Evolutionary conservation across 2,888 invertebrate species (phyloP), one percentile per base, ranked within the genome.

Genomic region (Invenusta paracnida): DNA sequence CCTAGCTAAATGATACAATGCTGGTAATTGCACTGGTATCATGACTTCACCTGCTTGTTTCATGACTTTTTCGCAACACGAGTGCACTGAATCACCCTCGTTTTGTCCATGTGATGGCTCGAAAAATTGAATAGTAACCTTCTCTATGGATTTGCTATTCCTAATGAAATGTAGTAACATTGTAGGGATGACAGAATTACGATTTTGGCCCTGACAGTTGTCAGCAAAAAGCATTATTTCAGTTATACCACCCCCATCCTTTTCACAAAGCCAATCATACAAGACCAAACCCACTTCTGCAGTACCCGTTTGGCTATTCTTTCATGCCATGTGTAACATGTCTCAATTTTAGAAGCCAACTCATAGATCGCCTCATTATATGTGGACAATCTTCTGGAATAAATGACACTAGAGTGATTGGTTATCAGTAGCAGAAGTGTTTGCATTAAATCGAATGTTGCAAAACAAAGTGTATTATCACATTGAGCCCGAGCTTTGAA

Each of bases 71-170:
- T 73, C 73, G 73, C 27, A 73, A 73, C 73, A 73, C 73, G 27
- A 73, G 73, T 73, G 73, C 73, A 73, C 73, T 73, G 73, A 73
- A 73, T 73, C 73, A 13, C 73, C 73, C 73, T 73, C 73, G 73
- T 73, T 73, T 73, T 73, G 11, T 73, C 73, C 73, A 73, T 73
- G 73, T 73, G 48, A 48, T 48, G 48, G 5, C 48, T 48, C 48
- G 48, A 48, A 48, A 48, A 48, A 48, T 5, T 48, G 48, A 48
- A 48, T 48, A 17, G 48, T 48, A 48, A 48, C 48, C 48, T 48
- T 48, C 48, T 48, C 48, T 48, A 17, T 48, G 48, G 48, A 48
- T 48, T 48, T 48, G 48, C 48, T 48, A 48, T 48, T 48, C 48
- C 48, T 48, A 48, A 48, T 48, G 17, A 48, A 48, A 48, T 48